Percentiles rank a stretch among this genome's conserved stretches.
phyloP scores from a whole-genome alignment of 2,888 invertebrate species.

The Eupeodes latifasciatus region DNA sequence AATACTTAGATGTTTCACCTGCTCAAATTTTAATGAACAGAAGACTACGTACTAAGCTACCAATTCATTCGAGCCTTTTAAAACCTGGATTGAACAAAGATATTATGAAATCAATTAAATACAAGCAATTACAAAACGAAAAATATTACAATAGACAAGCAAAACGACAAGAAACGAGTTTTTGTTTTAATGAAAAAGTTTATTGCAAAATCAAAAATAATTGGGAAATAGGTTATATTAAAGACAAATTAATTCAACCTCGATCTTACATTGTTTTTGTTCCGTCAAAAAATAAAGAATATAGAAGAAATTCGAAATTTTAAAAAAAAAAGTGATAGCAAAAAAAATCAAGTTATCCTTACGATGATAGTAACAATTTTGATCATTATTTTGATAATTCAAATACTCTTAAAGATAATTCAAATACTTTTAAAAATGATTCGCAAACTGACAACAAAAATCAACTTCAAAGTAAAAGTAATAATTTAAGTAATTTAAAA shows the following conservation, averaged over 20 bases:
- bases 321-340: not conserved
- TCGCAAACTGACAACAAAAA: not conserved
- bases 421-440: too few species aligned
- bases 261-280: conserved; percentile 5
- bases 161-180: conserved; percentile 5
- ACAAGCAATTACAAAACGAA: conserved; percentile 19
- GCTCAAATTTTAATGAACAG: conserved; percentile 28
- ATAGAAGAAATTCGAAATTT: not conserved
- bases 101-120: conserved; percentile 19
- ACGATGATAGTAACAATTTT: too few species aligned
- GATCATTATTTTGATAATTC: not conserved
- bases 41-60: conserved; percentile 17
- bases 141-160: conserved; percentile 16
- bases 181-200: conserved; percentile 25
- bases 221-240: conserved; percentile 25
- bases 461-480: not conserved
- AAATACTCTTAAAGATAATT: not conserved
- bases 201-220: conserved; percentile 34
- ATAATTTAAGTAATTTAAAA: too few species aligned
- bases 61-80: conserved; percentile 32
- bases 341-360: too few species aligned
- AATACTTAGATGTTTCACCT: conserved; percentile 26
- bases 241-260: conserved; percentile 1
- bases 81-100: not conserved
- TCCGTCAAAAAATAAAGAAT: not conserved